Evolutionary conservation across 2,113 vertebrate genomes (phyloP), one percentile per base, ranked within the genome.

Genomic region (Hoplias malabaricus): DNA sequence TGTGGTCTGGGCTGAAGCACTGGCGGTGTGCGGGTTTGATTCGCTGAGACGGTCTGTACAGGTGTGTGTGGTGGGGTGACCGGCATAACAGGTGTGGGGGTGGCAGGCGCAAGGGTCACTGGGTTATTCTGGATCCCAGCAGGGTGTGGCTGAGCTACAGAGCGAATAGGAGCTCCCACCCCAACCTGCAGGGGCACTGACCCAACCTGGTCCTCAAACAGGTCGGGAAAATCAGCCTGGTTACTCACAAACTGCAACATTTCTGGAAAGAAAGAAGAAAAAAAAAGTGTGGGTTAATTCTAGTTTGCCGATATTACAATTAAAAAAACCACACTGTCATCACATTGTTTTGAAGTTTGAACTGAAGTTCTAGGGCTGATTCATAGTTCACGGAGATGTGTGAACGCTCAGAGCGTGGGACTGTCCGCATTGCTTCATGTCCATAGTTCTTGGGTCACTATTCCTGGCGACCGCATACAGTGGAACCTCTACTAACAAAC

Each of bases 221-320:
- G 78, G 84, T 99, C 98, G 0, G 95, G 92, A 43, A 99, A 98
- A 80, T 99, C 97, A 3, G 93, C 94, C 86, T 98, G 96, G 86
- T 97, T 98, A 88, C 94, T 99, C 90, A 99, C 96, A 10, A 98
- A 98, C 91, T 98, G 95, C 80, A 99, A 92, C 96, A 99, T 98
- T 86, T 99, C 98, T 99, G 93, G 63, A 66, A 72, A 75, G 13
- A 69, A 66, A 85, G 53, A 56, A 75, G 21, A 61, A 11, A 69
- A 6, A 50, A 21, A 54, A 10, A 21, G 2, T 10, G 19, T 8
- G 4, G 33, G 33, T 27, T 21, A 14, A 0, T n/a, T n/a, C n/a
- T n/a, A n/a, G n/a, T n/a, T n/a, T n/a, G n/a, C n/a, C n/a, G n/a
- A n/a, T n/a, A n/a, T n/a, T n/a, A n/a, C n/a, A n/a, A n/a, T n/a